These are phyloP conservation scores for Cantharis flavilabris DNA, from an alignment of 2,888 invertebrate species.

Conservation along the genomic window DNA sequence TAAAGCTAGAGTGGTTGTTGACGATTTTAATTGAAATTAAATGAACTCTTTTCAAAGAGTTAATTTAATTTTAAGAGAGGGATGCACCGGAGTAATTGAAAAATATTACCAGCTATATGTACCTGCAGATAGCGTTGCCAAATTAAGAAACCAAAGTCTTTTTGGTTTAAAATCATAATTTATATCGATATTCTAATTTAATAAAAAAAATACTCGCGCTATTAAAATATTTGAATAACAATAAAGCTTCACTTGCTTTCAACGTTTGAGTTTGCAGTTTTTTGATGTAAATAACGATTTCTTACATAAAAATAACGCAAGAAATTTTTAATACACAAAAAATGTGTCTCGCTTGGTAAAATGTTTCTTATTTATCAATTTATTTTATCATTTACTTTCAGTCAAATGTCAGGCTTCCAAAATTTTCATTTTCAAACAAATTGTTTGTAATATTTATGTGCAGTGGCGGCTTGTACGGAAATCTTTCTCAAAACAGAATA, in stretches of 20 bases:
- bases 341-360: background rate
- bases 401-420: background rate
- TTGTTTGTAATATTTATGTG: too few species aligned
- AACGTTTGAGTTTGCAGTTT: background rate
- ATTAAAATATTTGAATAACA: background rate
- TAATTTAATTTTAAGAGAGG: background rate
- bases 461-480: too few species aligned
- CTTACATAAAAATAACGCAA: background rate
- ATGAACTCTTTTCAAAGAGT: background rate
- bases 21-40: background rate
- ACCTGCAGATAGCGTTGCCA: background rate
- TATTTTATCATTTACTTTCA: background rate
- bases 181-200: too few species aligned
- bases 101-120: background rate
- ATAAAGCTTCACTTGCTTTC: background rate
- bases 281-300: background rate
- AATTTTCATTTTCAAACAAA: too few species aligned
- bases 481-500: too few species aligned
- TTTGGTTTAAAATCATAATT: too few species aligned
- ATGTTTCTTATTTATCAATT: background rate
- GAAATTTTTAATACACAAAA: background rate
- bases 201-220: too few species aligned
- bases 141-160: background rate
- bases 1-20: background rate
- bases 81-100: background rate